phyloP scores from a whole-genome alignment of 1,140 invertebrate genomes.

The Rhynchophorus ferrugineus region DNA sequence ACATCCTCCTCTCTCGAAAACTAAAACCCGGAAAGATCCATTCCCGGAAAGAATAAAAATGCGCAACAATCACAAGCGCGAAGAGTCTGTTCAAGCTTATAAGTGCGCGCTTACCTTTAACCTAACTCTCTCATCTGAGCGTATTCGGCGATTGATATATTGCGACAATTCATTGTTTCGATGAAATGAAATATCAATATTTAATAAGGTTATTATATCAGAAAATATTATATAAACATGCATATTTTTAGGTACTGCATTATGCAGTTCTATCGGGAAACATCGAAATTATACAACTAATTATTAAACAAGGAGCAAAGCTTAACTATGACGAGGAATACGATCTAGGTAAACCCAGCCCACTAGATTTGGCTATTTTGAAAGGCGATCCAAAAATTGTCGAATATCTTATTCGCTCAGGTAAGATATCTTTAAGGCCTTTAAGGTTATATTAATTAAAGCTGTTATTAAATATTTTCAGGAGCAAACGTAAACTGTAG shows the following conservation, averaged over 20 bases:
- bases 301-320: slow-evolving; percentile 71
- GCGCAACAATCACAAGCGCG: too few species aligned
- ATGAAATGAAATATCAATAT: too few species aligned
- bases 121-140: too few species aligned
- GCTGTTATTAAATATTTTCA: slow-evolving; percentile 34
- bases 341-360: slow-evolving; percentile 71
- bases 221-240: too few species aligned
- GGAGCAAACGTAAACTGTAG: slow-evolving; percentile 75
- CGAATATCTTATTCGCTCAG: slow-evolving; percentile 57
- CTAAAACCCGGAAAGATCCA: too few species aligned
- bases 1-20: too few species aligned
- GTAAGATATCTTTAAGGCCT: slow-evolving; percentile 39
- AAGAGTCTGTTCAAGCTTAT: too few species aligned
- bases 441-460: not conserved
- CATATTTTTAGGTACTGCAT: slow-evolving; percentile 60
- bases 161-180: too few species aligned
- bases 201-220: too few species aligned
- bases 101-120: too few species aligned
- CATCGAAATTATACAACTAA: slow-evolving; percentile 66
- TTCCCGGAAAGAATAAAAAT: too few species aligned
- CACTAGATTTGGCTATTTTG: slow-evolving; percentile 75
- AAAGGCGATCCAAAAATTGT: slow-evolving; percentile 71
- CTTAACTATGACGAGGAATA: slow-evolving; percentile 55
- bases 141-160: too few species aligned
- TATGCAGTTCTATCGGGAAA: slow-evolving; percentile 80